phyloP scores from a whole-genome alignment of 2,888 invertebrate genomes.

The Callosobruchus maculatus region DNA sequence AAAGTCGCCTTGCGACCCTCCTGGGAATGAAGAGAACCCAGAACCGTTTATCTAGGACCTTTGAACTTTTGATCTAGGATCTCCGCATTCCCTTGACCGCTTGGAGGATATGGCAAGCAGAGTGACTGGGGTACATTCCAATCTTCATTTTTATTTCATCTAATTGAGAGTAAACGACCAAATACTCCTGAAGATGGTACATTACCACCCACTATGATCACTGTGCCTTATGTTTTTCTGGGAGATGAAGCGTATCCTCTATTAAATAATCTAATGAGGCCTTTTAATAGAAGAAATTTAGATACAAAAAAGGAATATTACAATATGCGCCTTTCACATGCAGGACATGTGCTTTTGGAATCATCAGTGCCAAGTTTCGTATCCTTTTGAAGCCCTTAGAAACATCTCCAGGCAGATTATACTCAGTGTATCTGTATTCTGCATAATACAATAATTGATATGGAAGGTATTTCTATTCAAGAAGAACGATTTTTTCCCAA shows the following conservation, averaged over 20 bases:
- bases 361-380: not conserved
- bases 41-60: too few relatives aligned
- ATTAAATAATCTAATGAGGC: not conserved
- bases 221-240: not conserved
- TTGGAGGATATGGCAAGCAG: slow-evolving; percentile 9
- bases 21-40: too few relatives aligned
- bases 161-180: not conserved
- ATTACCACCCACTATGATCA: slow-evolving; percentile 1
- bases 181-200: slow-evolving; percentile 1
- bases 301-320: not conserved
- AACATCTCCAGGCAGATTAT: not conserved
- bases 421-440: slow-evolving; percentile 2
- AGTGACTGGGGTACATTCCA: slow-evolving; percentile 4
- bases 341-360: not conserved
- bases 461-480: not conserved
- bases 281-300: not conserved
- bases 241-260: not conserved
- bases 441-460: slow-evolving; percentile 6
- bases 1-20: too few relatives aligned
- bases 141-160: not conserved
- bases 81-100: too few relatives aligned
- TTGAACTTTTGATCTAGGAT: too few relatives aligned
- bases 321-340: not conserved
- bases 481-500: not conserved
- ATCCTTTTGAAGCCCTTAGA: not conserved